A percentile compares a stretch with the other conserved stretches of the same genome.
Evolutionary conservation across 2,113 vertebrate genomes (phyloP).

Genomic region (rabbit (Oryctolagus cuniculus)): DNA sequence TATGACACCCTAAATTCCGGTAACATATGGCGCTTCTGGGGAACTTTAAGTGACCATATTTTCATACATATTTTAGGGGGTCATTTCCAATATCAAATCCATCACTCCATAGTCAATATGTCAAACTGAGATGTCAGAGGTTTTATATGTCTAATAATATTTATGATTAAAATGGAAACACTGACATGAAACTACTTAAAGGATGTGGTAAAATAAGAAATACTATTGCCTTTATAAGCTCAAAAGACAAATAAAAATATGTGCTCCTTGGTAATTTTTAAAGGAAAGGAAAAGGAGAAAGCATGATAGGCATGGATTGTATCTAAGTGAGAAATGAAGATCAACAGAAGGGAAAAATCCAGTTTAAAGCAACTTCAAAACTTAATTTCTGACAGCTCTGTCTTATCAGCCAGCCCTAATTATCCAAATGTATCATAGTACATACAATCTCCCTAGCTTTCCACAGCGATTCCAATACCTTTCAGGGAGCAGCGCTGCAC

Average conservation of each 20-base stretch:
- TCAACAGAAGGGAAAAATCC: background rate
- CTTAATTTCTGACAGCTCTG: background rate
- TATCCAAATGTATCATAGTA: background rate
- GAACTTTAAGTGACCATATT: too few relatives aligned
- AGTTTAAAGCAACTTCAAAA: background rate
- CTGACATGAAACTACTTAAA: background rate
- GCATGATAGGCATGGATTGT: background rate
- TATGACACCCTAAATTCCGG: too few relatives aligned
- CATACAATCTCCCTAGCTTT: background rate
- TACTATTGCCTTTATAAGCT: background rate
- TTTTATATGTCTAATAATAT: background rate
- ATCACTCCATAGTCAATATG: background rate
- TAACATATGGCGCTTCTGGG: too few relatives aligned
- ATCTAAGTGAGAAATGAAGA: background rate
- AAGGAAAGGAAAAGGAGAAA: background rate
- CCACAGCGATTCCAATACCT: background rate
- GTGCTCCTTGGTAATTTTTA: background rate
- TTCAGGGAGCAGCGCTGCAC: background rate
- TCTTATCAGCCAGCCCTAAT: background rate
- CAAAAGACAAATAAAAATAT: background rate
- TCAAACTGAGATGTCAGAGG: background rate
- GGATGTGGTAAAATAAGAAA: background rate
- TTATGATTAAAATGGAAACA: slow-evolving; percentile 10
- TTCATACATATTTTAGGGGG: too few relatives aligned
- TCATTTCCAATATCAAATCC: too few relatives aligned